These are phyloP conservation scores for Lutra lutra DNA, from an alignment of 2,797 vertebrate species.

Conservation along the genomic window DNA sequence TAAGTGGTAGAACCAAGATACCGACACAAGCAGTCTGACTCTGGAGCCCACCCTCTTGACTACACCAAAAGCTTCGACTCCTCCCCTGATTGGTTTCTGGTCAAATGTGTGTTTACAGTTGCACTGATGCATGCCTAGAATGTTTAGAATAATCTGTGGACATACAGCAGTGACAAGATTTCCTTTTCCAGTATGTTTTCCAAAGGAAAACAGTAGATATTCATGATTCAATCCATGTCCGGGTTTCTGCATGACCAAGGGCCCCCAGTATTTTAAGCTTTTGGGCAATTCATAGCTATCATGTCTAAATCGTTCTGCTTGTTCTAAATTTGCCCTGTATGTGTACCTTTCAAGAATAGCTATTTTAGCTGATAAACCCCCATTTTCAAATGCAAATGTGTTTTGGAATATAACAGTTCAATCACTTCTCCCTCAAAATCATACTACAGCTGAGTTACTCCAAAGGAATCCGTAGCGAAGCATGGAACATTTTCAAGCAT, in stretches of 20 bases:
- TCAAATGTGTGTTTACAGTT: not conserved
- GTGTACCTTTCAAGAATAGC: constrained; percentile 71
- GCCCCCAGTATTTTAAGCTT: constrained; percentile 32
- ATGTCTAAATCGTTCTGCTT: constrained; percentile 63
- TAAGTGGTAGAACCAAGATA: not conserved
- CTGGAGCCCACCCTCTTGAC: not conserved
- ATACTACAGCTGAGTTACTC: constrained; percentile 65
- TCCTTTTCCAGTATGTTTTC: not conserved
- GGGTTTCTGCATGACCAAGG: not conserved
- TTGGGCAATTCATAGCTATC: constrained; percentile 49
- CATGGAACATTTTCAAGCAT: constrained; percentile 56
- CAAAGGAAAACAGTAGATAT: constrained; percentile 22
- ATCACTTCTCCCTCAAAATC: constrained; percentile 71
- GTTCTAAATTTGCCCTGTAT: constrained; percentile 69
- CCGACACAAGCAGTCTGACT: not conserved
- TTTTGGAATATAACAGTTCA: constrained; percentile 73
- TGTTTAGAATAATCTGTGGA: not conserved
- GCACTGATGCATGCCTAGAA: not conserved
- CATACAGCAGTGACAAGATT: not conserved
- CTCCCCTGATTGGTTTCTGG: not conserved
- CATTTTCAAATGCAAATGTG: constrained; percentile 74
- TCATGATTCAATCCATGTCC: constrained; percentile 48
- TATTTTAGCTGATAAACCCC: constrained; percentile 63
- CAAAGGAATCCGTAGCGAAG: constrained; percentile 50
- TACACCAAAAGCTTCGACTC: not conserved